A percentile compares a stretch with the other conserved stretches of the same genome.
Conservation (phyloP, 2,888 invertebrate species). For the Machimus atricapillus region DNA sequence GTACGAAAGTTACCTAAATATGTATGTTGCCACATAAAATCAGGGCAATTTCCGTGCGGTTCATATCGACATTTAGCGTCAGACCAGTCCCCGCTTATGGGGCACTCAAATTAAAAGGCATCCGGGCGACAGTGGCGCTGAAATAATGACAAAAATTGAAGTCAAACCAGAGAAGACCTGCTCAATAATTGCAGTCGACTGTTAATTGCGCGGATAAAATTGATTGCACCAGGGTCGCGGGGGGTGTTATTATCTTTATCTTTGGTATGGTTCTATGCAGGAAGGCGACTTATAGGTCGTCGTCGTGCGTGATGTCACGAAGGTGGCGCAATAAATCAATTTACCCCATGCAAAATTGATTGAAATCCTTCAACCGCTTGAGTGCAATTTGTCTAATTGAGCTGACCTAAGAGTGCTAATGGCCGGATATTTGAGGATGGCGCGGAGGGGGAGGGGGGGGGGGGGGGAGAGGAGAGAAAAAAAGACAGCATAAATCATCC, state of each 20-base stretch:
- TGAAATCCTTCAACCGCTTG: background rate
- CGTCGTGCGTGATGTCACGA: background rate
- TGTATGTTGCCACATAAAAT: background rate
- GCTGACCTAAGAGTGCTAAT: background rate
- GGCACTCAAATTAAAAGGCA: background rate
- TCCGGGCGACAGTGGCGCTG: background rate
- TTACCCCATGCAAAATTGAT: background rate
- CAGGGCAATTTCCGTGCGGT: background rate
- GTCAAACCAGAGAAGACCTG: background rate
- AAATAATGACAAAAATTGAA: background rate
- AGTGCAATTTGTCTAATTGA: background rate
- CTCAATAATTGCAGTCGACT: background rate
- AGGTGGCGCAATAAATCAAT: background rate
- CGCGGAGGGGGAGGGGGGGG: too few relatives aligned
- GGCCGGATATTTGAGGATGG: background rate
- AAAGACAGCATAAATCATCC: background rate
- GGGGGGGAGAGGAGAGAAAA: background rate
- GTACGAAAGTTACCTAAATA: background rate
- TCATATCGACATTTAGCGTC: background rate
- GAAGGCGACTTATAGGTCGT: background rate
- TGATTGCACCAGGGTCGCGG: background rate
- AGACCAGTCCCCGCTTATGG: background rate
- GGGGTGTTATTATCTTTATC: background rate
- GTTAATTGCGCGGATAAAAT: background rate
- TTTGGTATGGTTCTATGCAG: background rate